Percentiles rank a stretch among this genome's conserved stretches.
Conservation (phyloP, 2,888 invertebrate genomes). For the Patella pellucida region DNA sequence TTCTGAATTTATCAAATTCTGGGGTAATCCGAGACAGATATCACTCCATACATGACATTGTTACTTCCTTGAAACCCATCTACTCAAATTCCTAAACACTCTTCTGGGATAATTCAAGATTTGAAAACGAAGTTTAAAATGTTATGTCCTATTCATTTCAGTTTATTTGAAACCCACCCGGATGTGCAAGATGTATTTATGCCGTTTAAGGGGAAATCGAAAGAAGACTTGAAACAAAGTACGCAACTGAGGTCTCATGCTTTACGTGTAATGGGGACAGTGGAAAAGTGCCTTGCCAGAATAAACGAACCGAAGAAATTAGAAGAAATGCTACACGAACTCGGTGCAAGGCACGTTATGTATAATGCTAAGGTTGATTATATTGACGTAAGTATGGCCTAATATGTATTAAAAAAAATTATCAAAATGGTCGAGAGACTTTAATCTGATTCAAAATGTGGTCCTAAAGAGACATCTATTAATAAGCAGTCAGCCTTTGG, state of each 20-base stretch:
- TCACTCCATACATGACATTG: too few relatives aligned
- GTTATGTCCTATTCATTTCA: slow-evolving; percentile 52
- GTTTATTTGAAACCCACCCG: slow-evolving; percentile 75
- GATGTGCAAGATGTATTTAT: slow-evolving; percentile 74
- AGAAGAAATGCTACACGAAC: slow-evolving; percentile 72
- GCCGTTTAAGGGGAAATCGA: slow-evolving; percentile 73
- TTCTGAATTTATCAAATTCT: too few relatives aligned
- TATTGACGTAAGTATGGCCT: slow-evolving; percentile 72
- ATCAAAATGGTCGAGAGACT: too few relatives aligned
- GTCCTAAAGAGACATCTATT: too few relatives aligned
- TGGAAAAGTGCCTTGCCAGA: slow-evolving; percentile 74
- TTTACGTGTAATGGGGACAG: slow-evolving; percentile 74
- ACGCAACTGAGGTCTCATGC: slow-evolving; percentile 74
- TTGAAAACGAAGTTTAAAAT: background rate
- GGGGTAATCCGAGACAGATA: too few relatives aligned
- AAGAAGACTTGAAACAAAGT: slow-evolving; percentile 73
- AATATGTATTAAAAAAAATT: too few relatives aligned
- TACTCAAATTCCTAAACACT: too few relatives aligned
- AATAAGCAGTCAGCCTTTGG: too few relatives aligned
- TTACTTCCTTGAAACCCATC: too few relatives aligned
- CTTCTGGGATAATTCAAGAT: too few relatives aligned
- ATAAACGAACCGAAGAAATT: slow-evolving; percentile 73
- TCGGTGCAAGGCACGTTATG: slow-evolving; percentile 73
- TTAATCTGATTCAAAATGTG: too few relatives aligned
- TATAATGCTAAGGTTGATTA: slow-evolving; percentile 74